Percentiles rank a stretch among this genome's conserved stretches.
Conservation (phyloP, 2,888 invertebrate genomes). For the Glaucopsyche alexis region DNA sequence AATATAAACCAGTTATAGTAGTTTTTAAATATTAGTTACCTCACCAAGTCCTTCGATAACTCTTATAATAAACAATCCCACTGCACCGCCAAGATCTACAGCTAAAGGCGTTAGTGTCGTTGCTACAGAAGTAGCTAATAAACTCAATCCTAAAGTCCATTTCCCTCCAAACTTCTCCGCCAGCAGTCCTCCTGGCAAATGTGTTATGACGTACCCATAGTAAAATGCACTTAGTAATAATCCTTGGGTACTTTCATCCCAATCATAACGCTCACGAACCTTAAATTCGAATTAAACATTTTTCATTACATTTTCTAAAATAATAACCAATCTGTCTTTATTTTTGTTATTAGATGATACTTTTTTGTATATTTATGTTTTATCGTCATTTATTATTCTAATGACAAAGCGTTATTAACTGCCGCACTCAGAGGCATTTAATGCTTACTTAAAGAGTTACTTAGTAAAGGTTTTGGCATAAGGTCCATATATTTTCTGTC, state of each 20-base stretch:
- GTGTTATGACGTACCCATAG: slow-evolving; percentile 90
- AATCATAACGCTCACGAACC: slow-evolving; percentile 77
- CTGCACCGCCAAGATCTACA: slow-evolving; percentile 78
- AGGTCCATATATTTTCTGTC: too few species aligned
- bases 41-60: slow-evolving; percentile 82
- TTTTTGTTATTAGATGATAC: too few species aligned
- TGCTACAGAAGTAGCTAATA: slow-evolving; percentile 87
- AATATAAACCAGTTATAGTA: neutral
- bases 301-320: neutral
- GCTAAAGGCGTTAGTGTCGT: slow-evolving; percentile 88
- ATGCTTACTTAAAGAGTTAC: too few species aligned
- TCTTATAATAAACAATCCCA: slow-evolving; percentile 77
- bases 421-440: too few species aligned
- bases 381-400: too few species aligned
- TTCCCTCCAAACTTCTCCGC: slow-evolving; percentile 92
- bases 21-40: slow-evolving; percentile 52
- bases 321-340: too few species aligned
- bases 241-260: slow-evolving; percentile 86
- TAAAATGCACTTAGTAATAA: slow-evolving; percentile 89
- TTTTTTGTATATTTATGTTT: too few species aligned
- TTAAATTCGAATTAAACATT: slow-evolving; percentile 39
- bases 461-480: too few species aligned
- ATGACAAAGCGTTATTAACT: too few species aligned
- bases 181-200: slow-evolving; percentile 89
- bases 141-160: slow-evolving; percentile 88